These are phyloP conservation scores for Oscheius onirici DNA, from an alignment of 2,888 invertebrate species.

Conservation along the genomic window DNA sequence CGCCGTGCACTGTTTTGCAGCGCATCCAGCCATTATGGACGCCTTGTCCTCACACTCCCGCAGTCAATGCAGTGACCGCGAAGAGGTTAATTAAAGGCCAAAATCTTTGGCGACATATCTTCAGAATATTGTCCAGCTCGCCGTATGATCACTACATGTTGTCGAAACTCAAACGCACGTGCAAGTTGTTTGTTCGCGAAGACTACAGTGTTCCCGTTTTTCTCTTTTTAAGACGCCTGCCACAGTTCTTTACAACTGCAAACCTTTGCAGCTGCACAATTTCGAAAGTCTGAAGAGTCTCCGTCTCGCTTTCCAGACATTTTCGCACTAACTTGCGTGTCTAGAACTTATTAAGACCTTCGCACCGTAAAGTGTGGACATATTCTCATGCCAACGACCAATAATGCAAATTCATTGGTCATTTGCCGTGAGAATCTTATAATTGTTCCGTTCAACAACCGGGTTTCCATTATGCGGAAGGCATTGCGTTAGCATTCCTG, in stretches of 20 bases:
- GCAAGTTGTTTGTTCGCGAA: too few relatives aligned
- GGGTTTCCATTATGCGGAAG: constrained; percentile 26
- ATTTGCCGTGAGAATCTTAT: constrained; percentile 25
- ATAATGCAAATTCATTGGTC: constrained; percentile 23
- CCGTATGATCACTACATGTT: not conserved
- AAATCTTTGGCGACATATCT: constrained; percentile 11
- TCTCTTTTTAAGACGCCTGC: too few relatives aligned
- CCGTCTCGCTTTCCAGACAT: not conserved
- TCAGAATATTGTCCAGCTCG: not conserved
- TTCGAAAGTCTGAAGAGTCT: not conserved
- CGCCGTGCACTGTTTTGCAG: constrained; percentile 32
- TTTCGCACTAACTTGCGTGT: not conserved
- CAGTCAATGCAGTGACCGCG: constrained; percentile 31
- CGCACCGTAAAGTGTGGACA: not conserved
- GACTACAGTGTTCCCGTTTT: too few relatives aligned
- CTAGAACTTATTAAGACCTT: too few relatives aligned
- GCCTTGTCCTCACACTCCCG: constrained; percentile 26
- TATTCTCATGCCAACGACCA: constrained; percentile 3
- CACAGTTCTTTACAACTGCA: too few relatives aligned
- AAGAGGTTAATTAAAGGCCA: constrained; percentile 30
- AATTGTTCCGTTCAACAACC: constrained; percentile 21
- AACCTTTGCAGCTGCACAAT: too few relatives aligned
- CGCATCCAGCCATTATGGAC: constrained; percentile 32
- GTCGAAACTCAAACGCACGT: not conserved
- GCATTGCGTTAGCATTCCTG: constrained; percentile 14